Conservation (phyloP, 2,797 vertebrate genomes). For the Sebastes jordani region DNA sequence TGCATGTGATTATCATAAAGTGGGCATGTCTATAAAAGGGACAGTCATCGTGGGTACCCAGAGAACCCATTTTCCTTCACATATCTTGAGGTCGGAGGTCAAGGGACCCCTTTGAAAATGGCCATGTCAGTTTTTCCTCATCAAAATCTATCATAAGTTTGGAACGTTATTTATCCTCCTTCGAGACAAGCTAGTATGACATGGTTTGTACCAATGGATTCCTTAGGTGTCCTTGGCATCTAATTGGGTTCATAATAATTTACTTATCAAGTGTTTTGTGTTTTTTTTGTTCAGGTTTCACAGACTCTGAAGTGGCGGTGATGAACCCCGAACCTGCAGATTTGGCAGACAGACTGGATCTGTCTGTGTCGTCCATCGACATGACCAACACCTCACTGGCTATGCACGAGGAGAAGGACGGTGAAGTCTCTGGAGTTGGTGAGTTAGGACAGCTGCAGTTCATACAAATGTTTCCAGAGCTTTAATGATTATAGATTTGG, state of each 20-base stretch:
- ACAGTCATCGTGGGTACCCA: too few relatives aligned
- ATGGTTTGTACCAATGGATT: too few relatives aligned
- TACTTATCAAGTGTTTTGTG: background rate
- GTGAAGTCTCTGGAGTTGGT: conserved; percentile 78
- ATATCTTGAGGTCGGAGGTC: too few relatives aligned
- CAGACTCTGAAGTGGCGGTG: conserved; percentile 61
- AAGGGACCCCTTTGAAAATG: too few relatives aligned
- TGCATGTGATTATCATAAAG: too few relatives aligned
- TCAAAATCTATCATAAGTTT: too few relatives aligned
- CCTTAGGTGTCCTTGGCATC: background rate
- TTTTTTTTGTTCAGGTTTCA: conserved; percentile 59
- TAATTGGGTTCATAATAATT: background rate
- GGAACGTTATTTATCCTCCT: too few relatives aligned
- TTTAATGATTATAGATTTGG: background rate
- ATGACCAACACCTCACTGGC: conserved; percentile 79
- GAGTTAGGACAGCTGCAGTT: conserved; percentile 31
- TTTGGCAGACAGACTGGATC: conserved; percentile 74
- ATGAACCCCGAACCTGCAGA: conserved; percentile 67
- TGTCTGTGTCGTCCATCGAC: conserved; percentile 82
- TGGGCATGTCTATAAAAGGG: too few relatives aligned
- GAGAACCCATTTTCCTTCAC: too few relatives aligned
- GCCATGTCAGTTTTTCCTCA: too few relatives aligned
- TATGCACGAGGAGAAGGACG: conserved; percentile 74
- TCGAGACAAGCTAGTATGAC: too few relatives aligned
- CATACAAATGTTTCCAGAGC: background rate